These are phyloP conservation scores for Ericerus pela DNA, from an alignment of 1,140 invertebrate genomes.

Conservation along the genomic window DNA sequence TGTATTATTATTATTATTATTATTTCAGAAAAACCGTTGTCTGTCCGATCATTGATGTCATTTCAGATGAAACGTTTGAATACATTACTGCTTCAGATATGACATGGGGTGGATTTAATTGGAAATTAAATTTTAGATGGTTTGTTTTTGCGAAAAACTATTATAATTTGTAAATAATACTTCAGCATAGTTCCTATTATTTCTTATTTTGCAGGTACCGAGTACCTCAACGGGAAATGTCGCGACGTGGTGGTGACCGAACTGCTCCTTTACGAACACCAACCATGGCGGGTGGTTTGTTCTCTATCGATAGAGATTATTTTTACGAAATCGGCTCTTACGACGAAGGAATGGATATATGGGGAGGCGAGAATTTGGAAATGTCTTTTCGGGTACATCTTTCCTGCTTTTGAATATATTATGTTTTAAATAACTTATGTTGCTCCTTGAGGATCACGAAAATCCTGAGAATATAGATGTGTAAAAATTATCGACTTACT, in stretches of 20 bases:
- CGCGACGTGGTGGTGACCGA: slow-evolving; percentile 71
- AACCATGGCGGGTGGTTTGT: slow-evolving; percentile 98
- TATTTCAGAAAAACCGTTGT: slow-evolving; percentile 72
- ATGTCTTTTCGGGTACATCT: slow-evolving; percentile 91
- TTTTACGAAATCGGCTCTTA: slow-evolving; percentile 96
- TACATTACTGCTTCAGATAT: slow-evolving; percentile 87
- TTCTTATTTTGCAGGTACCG: slow-evolving; percentile 55
- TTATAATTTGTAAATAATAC: background rate
- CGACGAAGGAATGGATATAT: slow-evolving; percentile 98
- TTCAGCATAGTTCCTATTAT: background rate
- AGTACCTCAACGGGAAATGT: slow-evolving; percentile 87
- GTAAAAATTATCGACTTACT: too few relatives aligned
- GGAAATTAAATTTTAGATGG: slow-evolving; percentile 96
- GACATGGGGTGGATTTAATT: slow-evolving; percentile 96
- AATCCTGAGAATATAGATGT: too few relatives aligned
- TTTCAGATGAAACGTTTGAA: slow-evolving; percentile 93
- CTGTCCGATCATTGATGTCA: slow-evolving; percentile 96
- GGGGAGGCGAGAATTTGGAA: slow-evolving; percentile 98
- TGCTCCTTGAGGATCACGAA: background rate
- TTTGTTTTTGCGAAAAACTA: slow-evolving; percentile 33
- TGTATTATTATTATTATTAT: too few relatives aligned
- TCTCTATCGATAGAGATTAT: slow-evolving; percentile 91
- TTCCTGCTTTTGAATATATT: background rate
- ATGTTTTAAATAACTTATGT: background rate
- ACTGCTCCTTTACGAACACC: slow-evolving; percentile 83